phyloP scores from a whole-genome alignment of 2,113 vertebrate species.

The Atrichornis clamosus region DNA sequence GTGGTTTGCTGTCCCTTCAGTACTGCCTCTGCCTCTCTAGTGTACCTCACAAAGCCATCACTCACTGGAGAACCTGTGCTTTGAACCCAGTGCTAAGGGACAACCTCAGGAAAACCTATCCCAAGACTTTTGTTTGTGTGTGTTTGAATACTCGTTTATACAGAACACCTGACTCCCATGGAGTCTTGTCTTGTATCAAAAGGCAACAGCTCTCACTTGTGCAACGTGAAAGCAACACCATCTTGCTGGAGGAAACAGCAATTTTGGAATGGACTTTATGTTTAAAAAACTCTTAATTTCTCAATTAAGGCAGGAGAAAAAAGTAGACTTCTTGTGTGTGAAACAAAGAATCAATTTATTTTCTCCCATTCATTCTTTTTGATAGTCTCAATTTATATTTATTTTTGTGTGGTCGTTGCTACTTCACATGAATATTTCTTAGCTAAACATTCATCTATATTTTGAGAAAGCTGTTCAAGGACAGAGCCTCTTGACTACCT shows the following conservation, averaged over 20 bases:
- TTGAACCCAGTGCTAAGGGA: not conserved
- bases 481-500: not conserved
- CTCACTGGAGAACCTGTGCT: not conserved
- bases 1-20: not conserved
- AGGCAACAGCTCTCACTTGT: not conserved
- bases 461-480: not conserved
- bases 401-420: not conserved
- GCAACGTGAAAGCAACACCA: not conserved
- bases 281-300: not conserved
- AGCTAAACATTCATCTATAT: not conserved
- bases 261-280: not conserved
- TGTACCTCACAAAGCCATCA: not conserved
- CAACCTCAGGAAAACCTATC: not conserved
- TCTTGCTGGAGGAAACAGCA: not conserved
- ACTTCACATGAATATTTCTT: not conserved
- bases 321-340: not conserved
- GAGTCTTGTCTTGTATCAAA: not conserved
- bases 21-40: not conserved
- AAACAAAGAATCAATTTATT: not conserved
- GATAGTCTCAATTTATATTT: not conserved
- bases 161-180: not conserved
- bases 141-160: not conserved
- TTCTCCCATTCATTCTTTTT: not conserved
- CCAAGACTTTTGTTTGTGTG: not conserved
- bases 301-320: not conserved